Evolutionary conservation across 2,888 invertebrate genomes (phyloP).

Genomic region (Pterostichus niger): DNA sequence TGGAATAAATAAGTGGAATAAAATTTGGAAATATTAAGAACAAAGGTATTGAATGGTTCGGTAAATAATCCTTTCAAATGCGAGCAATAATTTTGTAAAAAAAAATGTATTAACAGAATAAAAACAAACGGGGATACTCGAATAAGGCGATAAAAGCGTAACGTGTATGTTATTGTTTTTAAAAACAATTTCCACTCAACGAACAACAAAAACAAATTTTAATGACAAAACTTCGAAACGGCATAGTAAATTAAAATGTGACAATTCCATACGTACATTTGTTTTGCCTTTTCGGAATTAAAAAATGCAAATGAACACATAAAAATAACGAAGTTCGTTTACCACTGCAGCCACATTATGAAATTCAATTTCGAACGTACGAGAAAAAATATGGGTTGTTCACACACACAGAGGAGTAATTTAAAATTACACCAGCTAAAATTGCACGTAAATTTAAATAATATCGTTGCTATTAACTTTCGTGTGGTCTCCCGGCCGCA

Average conservation of each 20-base stretch:
- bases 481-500: conserved; percentile 35
- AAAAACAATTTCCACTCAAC: conserved; percentile 58
- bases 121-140: background rate
- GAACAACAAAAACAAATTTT: conserved; percentile 63
- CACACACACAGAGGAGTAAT: conserved; percentile 61
- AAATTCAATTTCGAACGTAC: conserved; percentile 65
- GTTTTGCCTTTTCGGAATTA: conserved; percentile 64
- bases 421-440: conserved; percentile 62
- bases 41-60: no score
- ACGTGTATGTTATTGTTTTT: conserved; percentile 55
- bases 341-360: conserved; percentile 65
- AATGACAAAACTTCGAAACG: conserved; percentile 63
- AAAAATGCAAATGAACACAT: conserved; percentile 67
- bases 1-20: background rate
- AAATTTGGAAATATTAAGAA: no score
- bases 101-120: no score
- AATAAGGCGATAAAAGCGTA: conserved; percentile 34
- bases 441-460: conserved; percentile 66
- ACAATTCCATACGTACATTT: conserved; percentile 65
- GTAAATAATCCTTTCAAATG: no score
- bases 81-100: no score
- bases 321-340: conserved; percentile 66
- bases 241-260: conserved; percentile 65
- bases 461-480: conserved; percentile 60
- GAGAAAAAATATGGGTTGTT: conserved; percentile 61